Evolutionary conservation across 1,140 invertebrate genomes (phyloP), one percentile per base, ranked within the genome.

Genomic region (Bombus pyrosoma): DNA sequence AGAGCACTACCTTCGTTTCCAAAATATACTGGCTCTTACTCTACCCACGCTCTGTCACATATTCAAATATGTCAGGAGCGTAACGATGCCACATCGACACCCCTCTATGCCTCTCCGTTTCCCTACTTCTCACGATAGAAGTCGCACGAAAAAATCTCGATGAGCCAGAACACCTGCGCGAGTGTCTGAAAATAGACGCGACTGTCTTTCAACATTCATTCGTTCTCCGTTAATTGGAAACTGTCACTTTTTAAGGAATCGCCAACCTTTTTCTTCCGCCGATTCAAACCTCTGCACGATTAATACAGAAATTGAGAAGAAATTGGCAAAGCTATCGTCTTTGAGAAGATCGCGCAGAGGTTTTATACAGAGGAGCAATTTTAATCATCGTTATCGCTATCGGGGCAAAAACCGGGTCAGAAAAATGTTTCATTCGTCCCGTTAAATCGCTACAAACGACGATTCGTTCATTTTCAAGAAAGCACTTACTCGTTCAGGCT

Each of bases 1-100:
- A 71, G 87, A 87, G 80, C 87, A 87, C n/a, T 87, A 91, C 91
- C 92, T 91, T 85, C 86, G 92, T 91, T 91, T 92, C 91, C 80
- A 92, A 93, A 93, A 93, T 92, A 93, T 86, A 92, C 83, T 64
- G 34, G 72, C 85, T 75, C 71, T 57, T 64, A 75, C 41, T 59
- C 68, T 86, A 64, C 76, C 88, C 57, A 87, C 75, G 28, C 39
- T 18, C 10, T 37, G 69, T 68, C 71, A 10, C 43, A 66, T 81
- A 68, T 57, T 75, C 57, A 37, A 87, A 89, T 87, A 87, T 86
- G 89, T 90, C 89, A 89, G 87, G 80, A 41, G 37, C 81, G 87
- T 87, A 71, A 32, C 34, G 34, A 13, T 28, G 34, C 34, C 1
- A 22, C 10, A 9, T 6, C 22, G 47, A 53, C 47, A 22, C 47